phyloP scores from a whole-genome alignment of 1,140 invertebrate species.

The Hestina assimilis region DNA sequence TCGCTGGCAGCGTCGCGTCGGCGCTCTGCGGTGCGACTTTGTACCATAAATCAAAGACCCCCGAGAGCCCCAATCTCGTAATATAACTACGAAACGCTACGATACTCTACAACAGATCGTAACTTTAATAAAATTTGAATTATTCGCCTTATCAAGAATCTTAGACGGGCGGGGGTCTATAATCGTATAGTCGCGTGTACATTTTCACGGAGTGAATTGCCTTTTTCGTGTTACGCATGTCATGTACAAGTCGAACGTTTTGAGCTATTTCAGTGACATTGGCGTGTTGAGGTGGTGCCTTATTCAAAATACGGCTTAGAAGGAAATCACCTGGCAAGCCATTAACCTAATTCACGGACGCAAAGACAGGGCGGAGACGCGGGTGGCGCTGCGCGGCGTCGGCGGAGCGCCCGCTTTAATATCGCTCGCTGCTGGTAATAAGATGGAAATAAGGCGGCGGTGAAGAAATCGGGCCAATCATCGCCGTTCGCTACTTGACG shows the following conservation, averaged over 20 bases:
- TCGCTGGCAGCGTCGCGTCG: conserved; percentile 49
- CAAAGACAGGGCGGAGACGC: conserved; percentile 73
- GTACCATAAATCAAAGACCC: conserved; percentile 70
- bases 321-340: conserved; percentile 77
- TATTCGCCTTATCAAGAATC: conserved; percentile 29
- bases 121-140: conserved; percentile 34
- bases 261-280: conserved; percentile 56
- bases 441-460: conserved; percentile 75
- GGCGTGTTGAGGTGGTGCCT: conserved; percentile 61
- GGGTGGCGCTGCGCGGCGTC: conserved; percentile 56
- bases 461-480: conserved; percentile 70
- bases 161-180: conserved; percentile 21
- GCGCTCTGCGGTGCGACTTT: conserved; percentile 53
- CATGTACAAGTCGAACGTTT: conserved; percentile 45
- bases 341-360: conserved; percentile 77
- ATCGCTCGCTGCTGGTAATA: conserved; percentile 72
- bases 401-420: conserved; percentile 69
- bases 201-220: conserved; percentile 27
- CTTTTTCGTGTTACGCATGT: conserved; percentile 38
- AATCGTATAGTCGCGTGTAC: conserved; percentile 35
- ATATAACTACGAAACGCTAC: conserved; percentile 43
- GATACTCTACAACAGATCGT: conserved; percentile 38
- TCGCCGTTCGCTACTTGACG: conserved; percentile 39
- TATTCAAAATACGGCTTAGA: conserved; percentile 68
- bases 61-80: conserved; percentile 49